Conservation (phyloP, 64 coral and sea anemone species). For the Hydrozoanthus tunicans region DNA sequence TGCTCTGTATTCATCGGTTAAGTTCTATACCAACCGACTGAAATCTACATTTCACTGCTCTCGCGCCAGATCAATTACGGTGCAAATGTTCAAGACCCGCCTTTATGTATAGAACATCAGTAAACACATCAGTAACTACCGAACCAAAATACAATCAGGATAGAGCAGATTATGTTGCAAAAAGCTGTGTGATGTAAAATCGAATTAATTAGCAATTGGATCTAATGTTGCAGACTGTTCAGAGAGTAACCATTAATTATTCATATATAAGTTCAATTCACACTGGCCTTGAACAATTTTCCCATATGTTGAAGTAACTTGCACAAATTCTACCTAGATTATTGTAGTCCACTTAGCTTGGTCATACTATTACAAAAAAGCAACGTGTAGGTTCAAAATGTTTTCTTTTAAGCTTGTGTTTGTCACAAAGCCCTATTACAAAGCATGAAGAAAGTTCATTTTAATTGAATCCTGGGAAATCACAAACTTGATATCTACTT, state of each 20-base stretch:
- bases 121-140: too few relatives aligned
- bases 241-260: neutral
- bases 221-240: neutral
- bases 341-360: neutral
- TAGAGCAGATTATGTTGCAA: too few relatives aligned
- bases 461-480: neutral
- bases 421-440: neutral
- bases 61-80: too few relatives aligned
- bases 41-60: too few relatives aligned
- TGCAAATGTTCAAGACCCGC: too few relatives aligned
- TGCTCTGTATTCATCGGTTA: too few relatives aligned
- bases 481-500: neutral
- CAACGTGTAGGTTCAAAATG: neutral
- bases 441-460: neutral
- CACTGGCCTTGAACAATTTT: neutral
- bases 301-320: slow-evolving; percentile 1
- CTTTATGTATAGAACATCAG: too few relatives aligned
- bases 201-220: neutral
- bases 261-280: neutral
- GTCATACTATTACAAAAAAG: neutral
- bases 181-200: too few relatives aligned
- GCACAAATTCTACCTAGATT: neutral
- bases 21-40: too few relatives aligned
- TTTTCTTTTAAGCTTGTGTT: neutral
- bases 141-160: too few relatives aligned